These are phyloP conservation scores for Neosilurus hyrtlii DNA, from an alignment of 2,797 vertebrate species.

Conservation along the genomic window DNA sequence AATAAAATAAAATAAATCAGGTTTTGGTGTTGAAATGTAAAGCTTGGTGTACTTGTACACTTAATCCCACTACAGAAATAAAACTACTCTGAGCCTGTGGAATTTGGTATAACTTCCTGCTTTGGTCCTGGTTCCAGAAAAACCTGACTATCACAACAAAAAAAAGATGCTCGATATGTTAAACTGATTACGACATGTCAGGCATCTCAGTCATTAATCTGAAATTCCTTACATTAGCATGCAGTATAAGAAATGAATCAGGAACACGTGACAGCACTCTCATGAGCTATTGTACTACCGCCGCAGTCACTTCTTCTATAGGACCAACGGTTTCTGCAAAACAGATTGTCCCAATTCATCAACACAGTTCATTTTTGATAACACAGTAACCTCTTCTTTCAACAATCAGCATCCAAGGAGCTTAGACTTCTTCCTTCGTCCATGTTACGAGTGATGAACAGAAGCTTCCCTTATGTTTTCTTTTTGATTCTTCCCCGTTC, in stretches of 20 bases:
- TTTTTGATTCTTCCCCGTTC: background rate
- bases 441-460: background rate
- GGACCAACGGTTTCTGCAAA: background rate
- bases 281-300: background rate
- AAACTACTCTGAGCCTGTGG: background rate
- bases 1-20: background rate
- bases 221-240: background rate
- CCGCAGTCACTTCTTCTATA: background rate
- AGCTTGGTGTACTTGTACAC: background rate
- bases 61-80: background rate
- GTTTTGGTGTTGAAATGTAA: background rate
- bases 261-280: background rate
- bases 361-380: background rate
- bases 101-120: background rate
- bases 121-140: conserved; percentile 1
- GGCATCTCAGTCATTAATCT: background rate
- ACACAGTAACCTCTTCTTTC: background rate
- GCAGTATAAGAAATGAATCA: conserved; percentile 6
- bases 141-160: background rate
- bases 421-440: background rate
- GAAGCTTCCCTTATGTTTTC: background rate
- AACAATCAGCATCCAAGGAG: background rate
- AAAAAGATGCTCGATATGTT: background rate
- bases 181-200: background rate
- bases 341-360: background rate